Conservation (phyloP, 2,113 vertebrate genomes). For the Phycodurus eques region DNA sequence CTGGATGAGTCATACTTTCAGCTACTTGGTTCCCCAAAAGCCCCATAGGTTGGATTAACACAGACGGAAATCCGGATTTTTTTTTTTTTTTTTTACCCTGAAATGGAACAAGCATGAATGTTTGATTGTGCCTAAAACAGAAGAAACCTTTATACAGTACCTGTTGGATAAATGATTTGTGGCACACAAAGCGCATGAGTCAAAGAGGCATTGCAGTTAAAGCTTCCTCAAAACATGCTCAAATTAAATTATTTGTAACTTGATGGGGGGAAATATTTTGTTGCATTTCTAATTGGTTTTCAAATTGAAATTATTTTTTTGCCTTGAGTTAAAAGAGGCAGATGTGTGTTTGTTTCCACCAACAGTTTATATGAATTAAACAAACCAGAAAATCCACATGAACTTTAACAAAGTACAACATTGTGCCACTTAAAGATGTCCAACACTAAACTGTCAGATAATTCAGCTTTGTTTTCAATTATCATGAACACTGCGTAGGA, state of each 20-base stretch:
- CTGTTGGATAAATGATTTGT: background rate
- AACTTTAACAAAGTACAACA: background rate
- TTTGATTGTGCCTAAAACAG: slow-evolving; percentile 46
- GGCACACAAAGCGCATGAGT: background rate
- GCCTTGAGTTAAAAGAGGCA: too few relatives aligned
- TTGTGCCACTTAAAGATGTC: slow-evolving; percentile 18
- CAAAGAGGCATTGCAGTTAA: background rate
- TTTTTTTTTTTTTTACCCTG: slow-evolving; percentile 35
- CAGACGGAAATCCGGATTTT: slow-evolving; percentile 37
- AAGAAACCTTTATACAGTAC: slow-evolving; percentile 5
- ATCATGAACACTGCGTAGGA: background rate
- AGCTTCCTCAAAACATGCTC: background rate
- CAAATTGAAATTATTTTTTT: too few relatives aligned
- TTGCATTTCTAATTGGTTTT: background rate
- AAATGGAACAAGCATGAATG: slow-evolving; percentile 41
- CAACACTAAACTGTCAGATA: slow-evolving; percentile 16
- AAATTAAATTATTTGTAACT: background rate
- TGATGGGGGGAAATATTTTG: background rate
- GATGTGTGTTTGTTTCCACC: too few relatives aligned
- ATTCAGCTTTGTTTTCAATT: background rate
- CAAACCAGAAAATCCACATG: too few relatives aligned
- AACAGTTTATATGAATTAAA: too few relatives aligned
- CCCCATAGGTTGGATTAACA: slow-evolving; percentile 54
- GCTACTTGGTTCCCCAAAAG: slow-evolving; percentile 53
- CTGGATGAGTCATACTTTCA: slow-evolving; percentile 62